phyloP scores from a whole-genome alignment of 1,140 invertebrate species.

The Trachelipus rathkii region DNA sequence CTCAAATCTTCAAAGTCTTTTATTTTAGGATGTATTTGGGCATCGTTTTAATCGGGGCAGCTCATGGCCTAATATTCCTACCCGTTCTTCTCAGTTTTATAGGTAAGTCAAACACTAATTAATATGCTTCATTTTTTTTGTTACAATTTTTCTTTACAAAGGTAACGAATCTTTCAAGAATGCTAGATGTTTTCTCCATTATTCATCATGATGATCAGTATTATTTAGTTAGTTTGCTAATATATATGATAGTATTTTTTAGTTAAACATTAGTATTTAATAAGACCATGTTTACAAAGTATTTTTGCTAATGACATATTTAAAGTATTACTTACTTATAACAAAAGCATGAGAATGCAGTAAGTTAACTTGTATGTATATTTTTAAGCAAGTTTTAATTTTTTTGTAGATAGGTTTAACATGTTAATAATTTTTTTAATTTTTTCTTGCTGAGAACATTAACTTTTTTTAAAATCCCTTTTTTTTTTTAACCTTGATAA shows the following conservation, averaged over 20 bases:
- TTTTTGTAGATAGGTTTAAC: no score
- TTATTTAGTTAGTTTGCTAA: not conserved
- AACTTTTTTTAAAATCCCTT: not conserved
- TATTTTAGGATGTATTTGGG: conserved; percentile 92
- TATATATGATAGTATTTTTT: not conserved
- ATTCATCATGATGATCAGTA: not conserved
- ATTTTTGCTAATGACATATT: no score
- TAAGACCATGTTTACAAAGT: no score
- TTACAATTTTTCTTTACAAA: not conserved
- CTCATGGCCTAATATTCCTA: conserved; percentile 83
- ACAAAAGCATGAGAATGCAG: no score
- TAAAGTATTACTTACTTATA: no score
- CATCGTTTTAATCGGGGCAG: conserved; percentile 81
- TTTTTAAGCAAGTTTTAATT: no score
- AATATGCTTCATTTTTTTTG: not conserved
- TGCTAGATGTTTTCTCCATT: not conserved
- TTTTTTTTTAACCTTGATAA: not conserved
- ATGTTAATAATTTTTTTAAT: no score
- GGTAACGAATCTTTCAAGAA: not conserved
- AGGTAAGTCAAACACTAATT: conserved; percentile 54
- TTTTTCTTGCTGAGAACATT: no score
- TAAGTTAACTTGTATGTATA: no score
- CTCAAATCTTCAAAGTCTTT: conserved; percentile 85
- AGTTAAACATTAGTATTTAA: not conserved
- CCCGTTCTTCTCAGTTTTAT: conserved; percentile 75